phyloP scores from a whole-genome alignment of 2,888 invertebrate genomes.

The Trisateles emortualis region DNA sequence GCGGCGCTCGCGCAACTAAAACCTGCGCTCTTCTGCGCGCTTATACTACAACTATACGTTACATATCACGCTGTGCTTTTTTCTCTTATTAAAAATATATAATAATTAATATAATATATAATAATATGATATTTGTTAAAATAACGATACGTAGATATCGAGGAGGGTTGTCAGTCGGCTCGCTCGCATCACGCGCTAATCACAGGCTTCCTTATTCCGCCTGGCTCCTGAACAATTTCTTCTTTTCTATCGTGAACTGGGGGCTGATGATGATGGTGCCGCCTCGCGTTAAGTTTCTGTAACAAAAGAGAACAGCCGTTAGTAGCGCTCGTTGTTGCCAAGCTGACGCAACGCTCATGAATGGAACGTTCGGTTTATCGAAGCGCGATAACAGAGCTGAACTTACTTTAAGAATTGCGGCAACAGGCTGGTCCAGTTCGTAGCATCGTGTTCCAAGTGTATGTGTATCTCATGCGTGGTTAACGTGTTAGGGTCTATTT shows the following conservation, averaged over 20 bases:
- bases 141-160: constrained; percentile 85
- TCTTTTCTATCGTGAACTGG: constrained; percentile 95
- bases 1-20: constrained; percentile 46
- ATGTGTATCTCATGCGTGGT: constrained; percentile 97
- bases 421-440: constrained; percentile 95
- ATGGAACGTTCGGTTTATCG: constrained; percentile 12
- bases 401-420: constrained; percentile 97
- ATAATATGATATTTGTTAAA: constrained; percentile 86
- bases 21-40: constrained; percentile 66
- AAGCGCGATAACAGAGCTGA: constrained; percentile 13
- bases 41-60: constrained; percentile 83
- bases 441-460: constrained; percentile 94
- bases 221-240: constrained; percentile 94
- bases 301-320: constrained; percentile 51
- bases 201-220: constrained; percentile 78
- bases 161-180: constrained; percentile 84
- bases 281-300: constrained; percentile 94
- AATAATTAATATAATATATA: constrained; percentile 84
- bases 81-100: constrained; percentile 86
- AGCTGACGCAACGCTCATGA: constrained; percentile 20
- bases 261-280: constrained; percentile 96
- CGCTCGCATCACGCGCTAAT: constrained; percentile 72
- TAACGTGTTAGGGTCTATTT: constrained; percentile 94
- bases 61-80: constrained; percentile 88
- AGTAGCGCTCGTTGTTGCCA: constrained; percentile 40